Base-by-base conservation (phyloP, 92 coral and sea anemone species). In the Epizoanthus stellaris region DNA sequence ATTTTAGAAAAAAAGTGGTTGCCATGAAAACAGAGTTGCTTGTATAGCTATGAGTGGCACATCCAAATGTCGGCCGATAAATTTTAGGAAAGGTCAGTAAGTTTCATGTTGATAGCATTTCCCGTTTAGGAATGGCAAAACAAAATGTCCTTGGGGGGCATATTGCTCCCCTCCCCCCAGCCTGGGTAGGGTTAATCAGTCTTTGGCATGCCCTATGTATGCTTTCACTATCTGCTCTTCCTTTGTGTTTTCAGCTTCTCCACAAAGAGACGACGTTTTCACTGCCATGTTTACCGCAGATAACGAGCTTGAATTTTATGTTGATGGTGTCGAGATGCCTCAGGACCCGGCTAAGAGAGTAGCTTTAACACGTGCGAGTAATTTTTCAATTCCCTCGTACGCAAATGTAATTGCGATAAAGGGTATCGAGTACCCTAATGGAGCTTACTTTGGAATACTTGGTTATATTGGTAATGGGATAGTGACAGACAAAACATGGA, bases 401-500 rank as follows among this genome's bases (percentile, higher is more conserved):
- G 56, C 62, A 20, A 73, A 15, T 1, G 79, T 52, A 25, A 36
- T 73, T 73, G 79, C 79, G 38, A 5, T 73, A 47, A 73, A 73
- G 47, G 79, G 63, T 5, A 9, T 73, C 17, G 2, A 2, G 3
- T 1, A 4, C 25, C n/a, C n/a, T 5, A 40, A 11, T 11, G 20
- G 60, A 15, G 20, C n/a, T 3, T 0, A 7, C 15, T 63, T 9
- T 5, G 63, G 43, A 73, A 47, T 73, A 9, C 14, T 73, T 52
- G 79, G 79, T 20, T 73, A 73, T 19, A 61, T 49, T 2, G 62
- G 38, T 10, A 73, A 21, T 19, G 79, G 79, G 14, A 49, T 52
- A 36, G 79, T 73, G 14, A 73, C 79, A 8, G 79, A 52, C 79
- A 73, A 14, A 8, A 45, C 61, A 38, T 73, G 79, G 79, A 73